Evolutionary conservation across 2,113 vertebrate genomes (phyloP).

Genomic region (Ellobius talpinus): DNA sequence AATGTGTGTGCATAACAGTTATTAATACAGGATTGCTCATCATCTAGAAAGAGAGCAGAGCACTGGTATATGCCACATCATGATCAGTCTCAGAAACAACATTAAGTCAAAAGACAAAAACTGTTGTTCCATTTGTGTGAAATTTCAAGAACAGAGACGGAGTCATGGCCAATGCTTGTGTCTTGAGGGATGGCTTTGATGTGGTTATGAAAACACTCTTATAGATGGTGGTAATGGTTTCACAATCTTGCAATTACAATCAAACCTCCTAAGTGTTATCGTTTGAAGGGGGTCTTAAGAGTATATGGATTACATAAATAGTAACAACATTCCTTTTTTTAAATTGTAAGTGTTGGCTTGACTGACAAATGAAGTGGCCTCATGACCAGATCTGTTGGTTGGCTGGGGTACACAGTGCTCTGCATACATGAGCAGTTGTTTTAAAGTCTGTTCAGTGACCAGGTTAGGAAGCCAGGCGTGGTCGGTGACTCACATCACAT

Average conservation of each 20-base stretch:
- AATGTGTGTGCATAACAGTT: neutral
- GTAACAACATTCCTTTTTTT: neutral
- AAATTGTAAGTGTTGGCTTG: neutral
- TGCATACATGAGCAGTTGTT: neutral
- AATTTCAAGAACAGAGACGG: too few relatives aligned
- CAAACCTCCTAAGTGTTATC: neutral
- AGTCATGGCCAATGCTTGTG: neutral
- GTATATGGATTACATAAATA: neutral
- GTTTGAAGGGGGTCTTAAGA: neutral
- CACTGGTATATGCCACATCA: neutral
- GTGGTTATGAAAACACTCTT: neutral
- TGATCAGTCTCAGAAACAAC: neutral
- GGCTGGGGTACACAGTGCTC: neutral
- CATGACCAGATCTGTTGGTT: neutral
- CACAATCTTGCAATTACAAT: neutral
- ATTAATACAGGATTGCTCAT: accelerated
- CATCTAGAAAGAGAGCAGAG: neutral
- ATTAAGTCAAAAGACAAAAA: accelerated
- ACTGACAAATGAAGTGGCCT: neutral
- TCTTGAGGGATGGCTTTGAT: neutral
- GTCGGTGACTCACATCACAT: too few relatives aligned
- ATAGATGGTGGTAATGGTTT: neutral
- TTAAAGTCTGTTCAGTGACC: neutral
- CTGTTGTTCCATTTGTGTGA: accelerated
- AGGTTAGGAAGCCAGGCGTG: neutral